These are phyloP conservation scores for Sebastes wilsoni DNA, from an alignment of 2,797 vertebrate species.

Conservation along the genomic window DNA sequence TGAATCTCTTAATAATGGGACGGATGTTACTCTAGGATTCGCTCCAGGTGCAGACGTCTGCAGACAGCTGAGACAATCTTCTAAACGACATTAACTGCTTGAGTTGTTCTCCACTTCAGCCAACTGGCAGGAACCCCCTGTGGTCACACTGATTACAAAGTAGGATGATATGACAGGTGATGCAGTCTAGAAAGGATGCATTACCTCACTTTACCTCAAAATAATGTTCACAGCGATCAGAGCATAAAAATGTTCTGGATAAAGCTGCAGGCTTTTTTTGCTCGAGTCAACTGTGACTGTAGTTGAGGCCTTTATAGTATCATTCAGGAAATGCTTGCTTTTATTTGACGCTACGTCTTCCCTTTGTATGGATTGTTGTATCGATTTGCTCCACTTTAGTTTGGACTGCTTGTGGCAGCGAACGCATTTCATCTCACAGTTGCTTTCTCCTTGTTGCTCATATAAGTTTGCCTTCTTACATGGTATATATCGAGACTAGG, in stretches of 20 bases:
- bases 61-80: conserved; percentile 18
- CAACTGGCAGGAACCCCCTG: not conserved
- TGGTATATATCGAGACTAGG: not conserved
- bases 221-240: not conserved
- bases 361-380: not conserved
- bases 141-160: conserved; percentile 40
- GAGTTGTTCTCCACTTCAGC: not conserved
- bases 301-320: not conserved
- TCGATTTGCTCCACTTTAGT: not conserved
- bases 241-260: not conserved
- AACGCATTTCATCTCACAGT: not conserved
- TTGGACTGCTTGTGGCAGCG: not conserved
- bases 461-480: not conserved
- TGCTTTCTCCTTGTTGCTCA: not conserved
- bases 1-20: conserved; percentile 9
- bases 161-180: conserved; percentile 20
- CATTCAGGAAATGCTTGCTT: not conserved
- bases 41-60: conserved; percentile 21
- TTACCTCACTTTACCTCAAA: conserved; percentile 21
- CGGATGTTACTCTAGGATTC: conserved; percentile 23
- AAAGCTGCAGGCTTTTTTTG: not conserved
- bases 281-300: not conserved
- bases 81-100: conserved; percentile 29
- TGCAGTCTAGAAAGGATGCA: conserved; percentile 6
- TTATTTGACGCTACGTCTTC: not conserved